Conservation (phyloP, 2,888 invertebrate species). For the Ophion slaviceki region DNA sequence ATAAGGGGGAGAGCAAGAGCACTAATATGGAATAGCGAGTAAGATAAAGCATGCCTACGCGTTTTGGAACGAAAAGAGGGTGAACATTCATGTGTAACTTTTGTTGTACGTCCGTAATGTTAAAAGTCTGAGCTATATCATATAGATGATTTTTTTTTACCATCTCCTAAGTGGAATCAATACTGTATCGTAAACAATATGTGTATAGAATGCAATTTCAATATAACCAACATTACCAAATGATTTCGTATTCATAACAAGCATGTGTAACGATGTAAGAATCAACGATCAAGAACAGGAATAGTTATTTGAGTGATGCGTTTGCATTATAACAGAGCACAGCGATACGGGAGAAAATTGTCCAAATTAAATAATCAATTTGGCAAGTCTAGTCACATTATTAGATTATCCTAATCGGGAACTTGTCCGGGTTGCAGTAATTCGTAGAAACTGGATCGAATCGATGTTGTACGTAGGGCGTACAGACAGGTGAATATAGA, state of each 20-base stretch:
- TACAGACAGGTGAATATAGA: neutral
- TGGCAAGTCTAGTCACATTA: neutral
- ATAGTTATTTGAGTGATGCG: neutral
- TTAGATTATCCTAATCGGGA: neutral
- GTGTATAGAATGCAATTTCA: too few species aligned
- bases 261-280: too few species aligned
- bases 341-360: neutral
- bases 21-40: neutral
- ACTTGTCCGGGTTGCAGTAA: neutral
- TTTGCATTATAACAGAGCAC: neutral
- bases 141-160: neutral
- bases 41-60: neutral
- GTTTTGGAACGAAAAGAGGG: neutral
- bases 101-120: neutral
- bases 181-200: too few species aligned
- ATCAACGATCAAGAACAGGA: too few species aligned
- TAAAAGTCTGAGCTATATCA: neutral
- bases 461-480: neutral
- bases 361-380: neutral
- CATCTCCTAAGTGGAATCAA: neutral
- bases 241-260: too few species aligned
- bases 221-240: too few species aligned
- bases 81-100: neutral
- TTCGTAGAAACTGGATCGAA: neutral
- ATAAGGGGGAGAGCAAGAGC: too few species aligned